A percentile compares a stretch with the other conserved stretches of the same genome.
phyloP scores from a whole-genome alignment of 2,113 vertebrate species.

The Trinectes maculatus region DNA sequence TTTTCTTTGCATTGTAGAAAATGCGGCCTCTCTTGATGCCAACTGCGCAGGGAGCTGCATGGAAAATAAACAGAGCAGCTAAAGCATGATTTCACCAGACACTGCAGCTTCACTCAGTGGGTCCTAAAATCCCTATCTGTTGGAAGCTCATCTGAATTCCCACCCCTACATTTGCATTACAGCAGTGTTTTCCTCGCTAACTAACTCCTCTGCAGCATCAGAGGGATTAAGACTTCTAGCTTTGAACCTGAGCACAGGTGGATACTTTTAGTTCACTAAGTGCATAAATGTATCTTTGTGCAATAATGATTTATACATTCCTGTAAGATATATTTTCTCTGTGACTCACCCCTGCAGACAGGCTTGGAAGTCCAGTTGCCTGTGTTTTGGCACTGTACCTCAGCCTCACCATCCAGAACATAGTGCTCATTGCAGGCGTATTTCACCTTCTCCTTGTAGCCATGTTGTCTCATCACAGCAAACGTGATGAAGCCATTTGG shows the following conservation, averaged over 20 bases:
- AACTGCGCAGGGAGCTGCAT: conserved; percentile 86
- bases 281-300: neutral
- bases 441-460: conserved; percentile 85
- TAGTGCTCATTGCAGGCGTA: conserved; percentile 86
- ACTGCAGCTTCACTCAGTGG: neutral
- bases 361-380: conserved; percentile 88
- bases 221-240: neutral
- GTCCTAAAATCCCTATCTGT: neutral
- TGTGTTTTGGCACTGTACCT: conserved; percentile 83
- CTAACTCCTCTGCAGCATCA: too few species aligned
- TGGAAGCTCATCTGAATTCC: neutral
- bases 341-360: conserved; percentile 84
- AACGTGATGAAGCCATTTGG: conserved; percentile 88
- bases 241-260: neutral
- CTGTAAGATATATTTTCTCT: neutral
- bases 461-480: conserved; percentile 76
- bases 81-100: neutral
- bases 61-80: neutral
- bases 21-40: conserved; percentile 86
- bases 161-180: too few species aligned
- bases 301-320: neutral
- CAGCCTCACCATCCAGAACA: conserved; percentile 80
- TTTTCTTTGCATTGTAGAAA: conserved; percentile 81
- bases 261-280: neutral
- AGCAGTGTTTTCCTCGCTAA: too few species aligned